Conservation (phyloP, 2,113 vertebrate species). For the Pipa parva region DNA sequence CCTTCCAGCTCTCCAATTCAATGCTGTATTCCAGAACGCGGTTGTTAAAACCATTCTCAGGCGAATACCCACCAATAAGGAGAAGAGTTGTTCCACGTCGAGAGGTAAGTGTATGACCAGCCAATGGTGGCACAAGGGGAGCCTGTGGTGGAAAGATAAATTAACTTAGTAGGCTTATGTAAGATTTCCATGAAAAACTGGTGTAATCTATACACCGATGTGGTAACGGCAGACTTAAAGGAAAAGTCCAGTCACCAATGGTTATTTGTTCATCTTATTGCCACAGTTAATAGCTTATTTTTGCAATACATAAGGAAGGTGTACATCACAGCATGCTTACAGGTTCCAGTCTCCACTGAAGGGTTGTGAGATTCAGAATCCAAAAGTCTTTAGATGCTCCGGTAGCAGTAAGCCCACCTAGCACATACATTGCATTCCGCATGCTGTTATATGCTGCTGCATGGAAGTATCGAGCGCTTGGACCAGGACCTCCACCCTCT, state of each 20-base stretch:
- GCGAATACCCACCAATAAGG: conserved; percentile 85
- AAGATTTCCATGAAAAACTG: too few species aligned
- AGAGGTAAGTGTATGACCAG: conserved; percentile 81
- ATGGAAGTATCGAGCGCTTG: conserved; percentile 77
- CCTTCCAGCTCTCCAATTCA: conserved; percentile 72
- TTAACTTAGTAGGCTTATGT: too few species aligned
- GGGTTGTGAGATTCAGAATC: conserved; percentile 82
- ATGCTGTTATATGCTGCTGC: conserved; percentile 66
- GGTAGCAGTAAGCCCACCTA: conserved; percentile 72
- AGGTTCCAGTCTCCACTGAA: conserved; percentile 80
- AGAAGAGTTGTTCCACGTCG: conserved; percentile 70
- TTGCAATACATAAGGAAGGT: too few species aligned
- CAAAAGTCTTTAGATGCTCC: conserved; percentile 77
- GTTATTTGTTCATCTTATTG: too few species aligned
- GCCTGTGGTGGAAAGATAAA: conserved; percentile 53
- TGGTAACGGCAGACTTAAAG: too few species aligned
- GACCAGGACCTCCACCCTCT: conserved; percentile 68
- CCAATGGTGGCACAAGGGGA: conserved; percentile 70
- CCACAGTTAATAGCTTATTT: too few species aligned
- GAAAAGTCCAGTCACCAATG: too few species aligned
- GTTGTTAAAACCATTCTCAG: conserved; percentile 86
- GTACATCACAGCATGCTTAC: conserved; percentile 49
- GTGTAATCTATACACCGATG: too few species aligned
- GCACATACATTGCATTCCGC: conserved; percentile 76
- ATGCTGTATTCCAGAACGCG: conserved; percentile 76